Conservation (phyloP, 2,113 vertebrate genomes). For the Turdus rufiventris region DNA sequence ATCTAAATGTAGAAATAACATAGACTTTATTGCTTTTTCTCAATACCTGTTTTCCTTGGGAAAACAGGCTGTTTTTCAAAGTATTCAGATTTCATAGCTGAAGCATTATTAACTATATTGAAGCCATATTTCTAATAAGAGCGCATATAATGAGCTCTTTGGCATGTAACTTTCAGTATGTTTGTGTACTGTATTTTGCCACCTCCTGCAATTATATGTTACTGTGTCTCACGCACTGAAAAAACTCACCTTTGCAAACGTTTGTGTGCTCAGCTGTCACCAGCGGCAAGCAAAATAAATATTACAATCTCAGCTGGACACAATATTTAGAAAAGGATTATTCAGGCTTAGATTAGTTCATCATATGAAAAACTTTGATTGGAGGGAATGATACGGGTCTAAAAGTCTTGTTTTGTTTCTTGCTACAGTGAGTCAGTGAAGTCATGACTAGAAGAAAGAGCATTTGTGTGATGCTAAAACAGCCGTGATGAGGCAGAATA, state of each 20-base stretch:
- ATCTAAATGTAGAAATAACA: slow-evolving; percentile 7
- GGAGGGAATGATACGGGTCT: background rate
- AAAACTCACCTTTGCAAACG: slow-evolving; percentile 25
- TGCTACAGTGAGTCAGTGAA: background rate
- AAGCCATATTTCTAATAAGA: slow-evolving; percentile 33
- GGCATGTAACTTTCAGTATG: background rate
- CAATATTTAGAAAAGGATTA: slow-evolving; percentile 57
- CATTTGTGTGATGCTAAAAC: slow-evolving; percentile 1
- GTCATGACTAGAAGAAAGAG: slow-evolving; percentile 13
- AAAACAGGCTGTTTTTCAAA: slow-evolving; percentile 25
- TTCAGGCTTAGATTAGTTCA: slow-evolving; percentile 20
- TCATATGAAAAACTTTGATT: background rate
- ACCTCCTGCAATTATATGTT: slow-evolving; percentile 3
- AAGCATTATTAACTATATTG: background rate
- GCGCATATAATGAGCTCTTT: slow-evolving; percentile 5
- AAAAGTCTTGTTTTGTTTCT: slow-evolving; percentile 29
- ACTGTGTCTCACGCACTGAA: background rate
- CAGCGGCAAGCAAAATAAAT: slow-evolving; percentile 42
- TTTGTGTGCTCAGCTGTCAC: slow-evolving; percentile 50
- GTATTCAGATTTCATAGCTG: background rate
- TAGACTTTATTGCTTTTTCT: slow-evolving; percentile 13
- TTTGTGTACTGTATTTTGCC: slow-evolving; percentile 3
- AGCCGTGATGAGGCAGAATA: background rate
- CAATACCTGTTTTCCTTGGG: background rate
- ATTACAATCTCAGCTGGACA: slow-evolving; percentile 38